These are phyloP conservation scores for Tiaroga cobitis DNA, from an alignment of 2,797 vertebrate genomes.

Conservation along the genomic window DNA sequence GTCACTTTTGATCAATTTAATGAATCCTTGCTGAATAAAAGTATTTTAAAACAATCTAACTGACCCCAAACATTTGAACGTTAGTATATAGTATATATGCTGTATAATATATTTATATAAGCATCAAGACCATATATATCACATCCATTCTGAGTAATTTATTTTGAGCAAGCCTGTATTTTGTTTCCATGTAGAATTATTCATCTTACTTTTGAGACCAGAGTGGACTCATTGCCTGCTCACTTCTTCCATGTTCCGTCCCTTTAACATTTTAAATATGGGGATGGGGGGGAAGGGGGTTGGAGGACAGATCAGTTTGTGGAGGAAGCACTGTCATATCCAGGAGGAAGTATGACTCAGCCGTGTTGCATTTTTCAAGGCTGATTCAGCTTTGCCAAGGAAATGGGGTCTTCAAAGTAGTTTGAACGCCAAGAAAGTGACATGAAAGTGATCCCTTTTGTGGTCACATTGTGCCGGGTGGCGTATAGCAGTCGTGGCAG, in stretches of 20 bases:
- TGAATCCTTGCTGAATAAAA: background rate
- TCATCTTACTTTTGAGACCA: slow-evolving; percentile 67
- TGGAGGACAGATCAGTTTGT: slow-evolving; percentile 77
- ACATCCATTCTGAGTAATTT: slow-evolving; percentile 48
- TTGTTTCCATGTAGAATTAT: slow-evolving; percentile 69
- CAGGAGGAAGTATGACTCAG: slow-evolving; percentile 98
- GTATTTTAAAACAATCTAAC: background rate
- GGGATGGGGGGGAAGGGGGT: slow-evolving; percentile 72
- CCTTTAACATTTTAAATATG: slow-evolving; percentile 72
- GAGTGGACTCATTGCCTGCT: slow-evolving; percentile 52
- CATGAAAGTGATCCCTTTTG: slow-evolving; percentile 59
- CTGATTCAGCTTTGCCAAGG: slow-evolving; percentile 92
- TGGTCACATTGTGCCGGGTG: slow-evolving; percentile 40
- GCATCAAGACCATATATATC: slow-evolving; percentile 31
- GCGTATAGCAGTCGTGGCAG: background rate
- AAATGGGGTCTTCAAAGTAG: slow-evolving; percentile 82
- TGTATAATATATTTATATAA: background rate
- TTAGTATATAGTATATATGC: too few relatives aligned
- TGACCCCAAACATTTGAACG: too few relatives aligned
- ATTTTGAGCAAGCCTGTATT: slow-evolving; percentile 40
- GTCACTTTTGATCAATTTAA: background rate
- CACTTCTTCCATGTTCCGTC: slow-evolving; percentile 78
- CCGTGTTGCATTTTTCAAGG: slow-evolving; percentile 84
- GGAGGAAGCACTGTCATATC: slow-evolving; percentile 94
- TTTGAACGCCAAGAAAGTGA: slow-evolving; percentile 72